phyloP scores from a whole-genome alignment of 64 coral and sea anemone genomes.

The Montipora foliosa region DNA sequence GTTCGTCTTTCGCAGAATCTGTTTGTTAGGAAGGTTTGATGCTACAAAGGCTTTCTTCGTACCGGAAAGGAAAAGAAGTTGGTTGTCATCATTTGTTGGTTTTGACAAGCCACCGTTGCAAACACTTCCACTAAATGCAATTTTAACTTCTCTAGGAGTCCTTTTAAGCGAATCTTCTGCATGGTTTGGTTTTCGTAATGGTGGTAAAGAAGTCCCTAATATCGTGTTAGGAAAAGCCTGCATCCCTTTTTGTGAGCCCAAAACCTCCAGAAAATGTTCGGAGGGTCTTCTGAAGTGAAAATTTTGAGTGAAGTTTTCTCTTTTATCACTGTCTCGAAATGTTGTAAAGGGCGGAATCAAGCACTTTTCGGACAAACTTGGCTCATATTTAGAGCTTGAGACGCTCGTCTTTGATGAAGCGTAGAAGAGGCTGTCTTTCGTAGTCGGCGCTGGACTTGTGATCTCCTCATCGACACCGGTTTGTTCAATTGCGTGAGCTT shows the following conservation, averaged over 20 bases:
- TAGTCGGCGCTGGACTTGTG: not conserved
- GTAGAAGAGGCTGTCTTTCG: constrained; percentile 17
- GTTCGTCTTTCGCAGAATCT: constrained; percentile 10
- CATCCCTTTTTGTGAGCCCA: not conserved
- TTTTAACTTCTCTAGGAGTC: not conserved
- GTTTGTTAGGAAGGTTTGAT: not conserved
- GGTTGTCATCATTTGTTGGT: not conserved
- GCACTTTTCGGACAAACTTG: constrained; percentile 13
- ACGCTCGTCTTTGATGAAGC: not conserved
- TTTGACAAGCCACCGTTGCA: not conserved
- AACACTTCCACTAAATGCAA: not conserved
- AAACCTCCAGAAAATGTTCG: constrained; percentile 47
- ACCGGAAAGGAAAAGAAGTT: not conserved
- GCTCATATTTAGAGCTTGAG: constrained; percentile 21
- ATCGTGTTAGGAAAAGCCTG: not conserved
- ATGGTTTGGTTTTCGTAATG: not conserved
- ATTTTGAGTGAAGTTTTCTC: not conserved
- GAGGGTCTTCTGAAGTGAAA: constrained; percentile 30
- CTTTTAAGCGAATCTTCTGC: not conserved
- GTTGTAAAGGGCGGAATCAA: constrained; percentile 14
- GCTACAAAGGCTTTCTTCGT: not conserved
- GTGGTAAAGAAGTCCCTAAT: not conserved
- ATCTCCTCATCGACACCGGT: not conserved
- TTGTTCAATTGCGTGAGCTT: not conserved
- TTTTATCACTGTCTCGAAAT: not conserved